Percentiles rank a stretch among this genome's conserved stretches.
phyloP scores from a whole-genome alignment of 2,113 vertebrate genomes.

The Steatornis caripensis region DNA sequence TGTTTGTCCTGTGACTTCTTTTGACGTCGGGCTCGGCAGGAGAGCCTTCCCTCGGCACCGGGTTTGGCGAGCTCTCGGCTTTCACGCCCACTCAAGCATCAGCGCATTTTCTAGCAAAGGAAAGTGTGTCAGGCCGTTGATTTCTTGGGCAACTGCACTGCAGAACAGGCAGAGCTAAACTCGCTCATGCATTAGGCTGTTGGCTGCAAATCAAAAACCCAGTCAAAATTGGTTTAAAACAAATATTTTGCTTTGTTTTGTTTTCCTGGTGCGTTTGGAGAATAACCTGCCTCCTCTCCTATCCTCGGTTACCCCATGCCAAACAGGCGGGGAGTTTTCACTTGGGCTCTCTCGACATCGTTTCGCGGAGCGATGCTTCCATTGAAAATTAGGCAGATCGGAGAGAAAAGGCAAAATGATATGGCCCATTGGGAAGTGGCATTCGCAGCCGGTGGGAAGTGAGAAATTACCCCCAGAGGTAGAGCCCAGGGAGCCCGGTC shows the following conservation, averaged over 20 bases:
- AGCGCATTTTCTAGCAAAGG: slow-evolving; percentile 4
- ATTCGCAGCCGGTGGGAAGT: background rate
- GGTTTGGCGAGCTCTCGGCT: background rate
- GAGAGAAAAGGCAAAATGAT: background rate
- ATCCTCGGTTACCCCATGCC: background rate
- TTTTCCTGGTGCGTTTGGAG: background rate
- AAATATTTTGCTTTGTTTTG: background rate
- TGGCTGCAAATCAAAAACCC: slow-evolving; percentile 30
- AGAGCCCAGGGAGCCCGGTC: background rate
- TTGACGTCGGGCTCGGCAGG: background rate
- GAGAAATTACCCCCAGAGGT: background rate
- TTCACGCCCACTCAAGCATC: slow-evolving; percentile 45
- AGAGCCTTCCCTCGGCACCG: background rate
- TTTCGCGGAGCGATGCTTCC: background rate
- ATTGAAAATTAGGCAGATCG: background rate
- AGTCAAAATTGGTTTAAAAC: background rate
- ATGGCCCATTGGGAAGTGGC: background rate
- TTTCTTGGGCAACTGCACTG: slow-evolving; percentile 9
- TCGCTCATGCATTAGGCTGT: background rate
- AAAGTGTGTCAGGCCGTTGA: slow-evolving; percentile 44
- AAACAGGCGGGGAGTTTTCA: background rate
- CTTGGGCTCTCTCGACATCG: background rate
- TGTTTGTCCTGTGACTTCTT: background rate
- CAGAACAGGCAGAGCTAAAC: background rate
- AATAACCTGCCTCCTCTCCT: background rate